These are phyloP conservation scores for Epinephelus lanceolatus DNA, from an alignment of 2,113 vertebrate genomes.

Conservation along the genomic window DNA sequence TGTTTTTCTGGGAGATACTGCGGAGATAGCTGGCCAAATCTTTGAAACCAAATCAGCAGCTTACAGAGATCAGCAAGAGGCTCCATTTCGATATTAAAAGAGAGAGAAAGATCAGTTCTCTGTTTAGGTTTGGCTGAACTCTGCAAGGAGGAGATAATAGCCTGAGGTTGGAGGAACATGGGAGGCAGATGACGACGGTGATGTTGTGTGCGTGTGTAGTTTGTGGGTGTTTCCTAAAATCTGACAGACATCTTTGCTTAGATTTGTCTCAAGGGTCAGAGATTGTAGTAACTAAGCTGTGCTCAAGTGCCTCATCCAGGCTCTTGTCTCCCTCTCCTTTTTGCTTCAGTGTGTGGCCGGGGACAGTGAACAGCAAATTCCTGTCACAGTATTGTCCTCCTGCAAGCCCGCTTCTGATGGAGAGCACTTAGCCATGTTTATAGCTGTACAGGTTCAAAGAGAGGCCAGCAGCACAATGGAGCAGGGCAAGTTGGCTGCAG, in stretches of 20 bases:
- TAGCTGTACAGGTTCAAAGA: slow-evolving; percentile 81
- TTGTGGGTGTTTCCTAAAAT: slow-evolving; percentile 33
- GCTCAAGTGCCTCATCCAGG: slow-evolving; percentile 65
- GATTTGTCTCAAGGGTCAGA: slow-evolving; percentile 54
- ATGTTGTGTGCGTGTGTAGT: not conserved
- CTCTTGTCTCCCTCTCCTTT: slow-evolving; percentile 31
- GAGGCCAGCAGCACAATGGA: slow-evolving; percentile 81
- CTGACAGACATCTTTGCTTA: slow-evolving; percentile 44
- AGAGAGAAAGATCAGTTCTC: slow-evolving; percentile 66
- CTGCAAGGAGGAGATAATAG: slow-evolving; percentile 43
- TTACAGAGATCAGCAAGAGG: slow-evolving; percentile 69
- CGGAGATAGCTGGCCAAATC: slow-evolving; percentile 71
- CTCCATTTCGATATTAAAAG: slow-evolving; percentile 77
- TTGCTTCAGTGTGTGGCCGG: slow-evolving; percentile 49
- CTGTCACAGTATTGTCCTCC: slow-evolving; percentile 80
- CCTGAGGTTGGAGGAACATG: slow-evolving; percentile 53
- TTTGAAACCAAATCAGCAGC: slow-evolving; percentile 79
- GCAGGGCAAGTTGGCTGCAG: slow-evolving; percentile 65
- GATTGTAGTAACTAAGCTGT: slow-evolving; percentile 67
- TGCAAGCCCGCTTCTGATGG: slow-evolving; percentile 68
- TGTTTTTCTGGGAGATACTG: slow-evolving; percentile 82
- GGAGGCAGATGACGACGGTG: slow-evolving; percentile 31
- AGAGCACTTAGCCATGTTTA: slow-evolving; percentile 82
- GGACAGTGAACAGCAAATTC: slow-evolving; percentile 69
- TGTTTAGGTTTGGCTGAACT: slow-evolving; percentile 68